Conservation (phyloP, 1,140 invertebrate genomes). For the Elysia chlorotica region DNA sequence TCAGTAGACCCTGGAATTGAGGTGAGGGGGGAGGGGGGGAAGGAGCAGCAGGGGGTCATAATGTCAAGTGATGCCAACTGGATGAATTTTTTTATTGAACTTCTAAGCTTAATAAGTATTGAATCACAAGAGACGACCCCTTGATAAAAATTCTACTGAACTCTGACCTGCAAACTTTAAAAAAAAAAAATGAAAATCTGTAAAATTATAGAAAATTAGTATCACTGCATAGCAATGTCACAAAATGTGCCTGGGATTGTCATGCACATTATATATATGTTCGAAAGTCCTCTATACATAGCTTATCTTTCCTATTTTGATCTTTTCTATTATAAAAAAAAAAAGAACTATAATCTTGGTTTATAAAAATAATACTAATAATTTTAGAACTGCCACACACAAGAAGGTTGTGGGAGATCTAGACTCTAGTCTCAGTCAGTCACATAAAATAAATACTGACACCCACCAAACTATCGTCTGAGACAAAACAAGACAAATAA, state of each 20-base stretch:
- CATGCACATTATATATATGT: too few species aligned
- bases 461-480: not conserved
- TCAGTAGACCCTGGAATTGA: slow-evolving; percentile 37
- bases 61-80: not conserved
- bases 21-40: not conserved
- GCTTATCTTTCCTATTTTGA: too few species aligned
- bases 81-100: too few species aligned
- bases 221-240: too few species aligned
- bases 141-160: not conserved
- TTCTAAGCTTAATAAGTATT: not conserved
- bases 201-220: not conserved
- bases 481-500: not conserved
- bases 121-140: not conserved
- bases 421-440: too few species aligned
- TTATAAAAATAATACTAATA: too few species aligned
- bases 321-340: too few species aligned
- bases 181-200: not conserved
- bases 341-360: too few species aligned
- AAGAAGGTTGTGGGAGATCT: too few species aligned
- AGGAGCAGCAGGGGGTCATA: not conserved
- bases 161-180: not conserved
- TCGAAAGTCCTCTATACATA: too few species aligned
- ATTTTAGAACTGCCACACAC: too few species aligned
- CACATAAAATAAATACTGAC: not conserved
- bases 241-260: too few species aligned